Base-by-base conservation (phyloP, 1,140 invertebrate genomes). In the Spodoptera frugiperda region DNA sequence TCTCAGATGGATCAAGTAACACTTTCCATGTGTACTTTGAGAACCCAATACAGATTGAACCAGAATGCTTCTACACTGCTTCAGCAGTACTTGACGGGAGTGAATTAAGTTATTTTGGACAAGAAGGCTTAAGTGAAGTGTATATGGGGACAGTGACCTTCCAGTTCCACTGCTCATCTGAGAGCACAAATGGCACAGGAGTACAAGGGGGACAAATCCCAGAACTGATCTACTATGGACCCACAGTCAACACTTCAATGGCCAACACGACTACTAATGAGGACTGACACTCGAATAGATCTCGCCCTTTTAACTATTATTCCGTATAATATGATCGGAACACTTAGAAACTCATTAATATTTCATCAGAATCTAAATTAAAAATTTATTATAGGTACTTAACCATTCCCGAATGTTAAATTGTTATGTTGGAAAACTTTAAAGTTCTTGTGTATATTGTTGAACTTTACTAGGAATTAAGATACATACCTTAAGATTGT, bases 131-230 rank as follows among this genome's bases (percentile, higher is more conserved):
- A 95, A 98, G 97, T 86, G 98, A 99, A 94, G 97, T 98, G 11
- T 97, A 96, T 15, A 97, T 98, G 82, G 97, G 97, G 14, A 97
- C 96, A 84, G 98, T 98, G 46, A 98, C 97, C 44, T 98, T 98
- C 94, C 98, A 98, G 92, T 99, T 99, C 93, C 98, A 99, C 88
- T 98, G 98, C 89, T 98, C 97, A 51, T 98, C 97, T 0, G 98
- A 99, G 86, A 98, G 97, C 90, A 99, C 98, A 14, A 99, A 99
- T 86, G 98, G 98, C 59, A 99, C 98, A 12, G 98, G 98, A 8
- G 98, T 98, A 0, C 98, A 98, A 94, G 98, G 98, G 51, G 98
- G 98, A 33, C 98, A 99, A 94, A 99, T 99, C 82, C 98, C 98
- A 0, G 98, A 99, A 95, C 95, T 99, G 44, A 98, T 99, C 84